Percentiles rank a stretch among this genome's conserved stretches.
Conservation (phyloP, 2,888 invertebrate genomes). For the Hofmannophila pseudospretella region DNA sequence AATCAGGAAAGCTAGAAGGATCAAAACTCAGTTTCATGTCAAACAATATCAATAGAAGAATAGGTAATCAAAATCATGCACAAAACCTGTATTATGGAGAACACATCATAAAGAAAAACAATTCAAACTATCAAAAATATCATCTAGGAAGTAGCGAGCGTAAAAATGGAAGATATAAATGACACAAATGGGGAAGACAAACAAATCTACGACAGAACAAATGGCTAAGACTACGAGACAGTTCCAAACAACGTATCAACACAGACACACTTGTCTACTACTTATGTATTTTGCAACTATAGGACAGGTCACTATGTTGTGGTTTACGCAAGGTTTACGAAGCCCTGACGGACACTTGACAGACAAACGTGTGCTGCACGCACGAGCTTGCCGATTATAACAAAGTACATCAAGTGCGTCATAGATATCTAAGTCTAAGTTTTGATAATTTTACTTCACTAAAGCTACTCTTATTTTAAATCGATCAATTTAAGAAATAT, state of each 20-base stretch:
- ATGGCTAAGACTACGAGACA: constrained; percentile 47
- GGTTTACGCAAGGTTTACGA: constrained; percentile 70
- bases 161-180: constrained; percentile 33
- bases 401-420: constrained; percentile 55
- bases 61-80: too few species aligned
- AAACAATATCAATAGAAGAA: constrained; percentile 15
- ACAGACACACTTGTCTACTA: constrained; percentile 52
- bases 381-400: constrained; percentile 52
- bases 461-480: constrained; percentile 33
- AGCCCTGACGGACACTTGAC: constrained; percentile 56
- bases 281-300: constrained; percentile 75
- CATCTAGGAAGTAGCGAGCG: constrained; percentile 30
- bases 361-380: constrained; percentile 47
- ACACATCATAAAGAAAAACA: constrained; percentile 22
- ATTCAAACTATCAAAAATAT: constrained; percentile 27
- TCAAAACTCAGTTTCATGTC: constrained; percentile 11
- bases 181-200: constrained; percentile 44
- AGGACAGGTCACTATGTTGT: constrained; percentile 71
- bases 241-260: constrained; percentile 42
- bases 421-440: constrained; percentile 52
- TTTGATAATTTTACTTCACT: constrained; percentile 32
- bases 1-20: constrained; percentile 25
- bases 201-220: constrained; percentile 48
- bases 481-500: constrained; percentile 32
- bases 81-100: constrained; percentile 24